Evolutionary conservation across 1,140 invertebrate species (phyloP), one percentile per base, ranked within the genome.

Genomic region (Plectrocnemia conspersa): DNA sequence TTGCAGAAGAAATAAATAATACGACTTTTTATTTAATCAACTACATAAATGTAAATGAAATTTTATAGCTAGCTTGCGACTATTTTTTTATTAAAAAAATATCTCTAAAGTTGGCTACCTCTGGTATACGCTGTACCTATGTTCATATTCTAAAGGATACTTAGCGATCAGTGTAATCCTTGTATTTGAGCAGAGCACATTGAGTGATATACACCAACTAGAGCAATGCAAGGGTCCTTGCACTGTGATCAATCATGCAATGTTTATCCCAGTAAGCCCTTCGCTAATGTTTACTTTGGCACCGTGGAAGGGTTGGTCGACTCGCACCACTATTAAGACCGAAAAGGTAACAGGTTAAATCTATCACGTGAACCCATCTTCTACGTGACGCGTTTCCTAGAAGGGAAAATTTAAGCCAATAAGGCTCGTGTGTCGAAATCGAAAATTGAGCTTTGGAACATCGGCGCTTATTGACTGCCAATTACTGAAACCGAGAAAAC

Each of bases 331-430:
- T 15, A 47, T 27, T 27, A 25, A 15, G 13, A 11, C 13, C 35
- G 35, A 4, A 23, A 47, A 27, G 44, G 44, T 15, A 10, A 24
- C 15, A 27, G 32, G 42, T 16, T 54, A 48, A 56, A 56, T 56
- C 54, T 46, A 59, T 59, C 57, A 59, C 57, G 52, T 42, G 57
- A 55, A 59, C 52, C 52, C 52, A 59, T 59, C 54, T 59, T 59
- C 52, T 59, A 59, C 57, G 57, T 59, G 57, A 59, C 47, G 47
- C 21, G 57, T 59, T 41, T 59, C 40, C 52, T 25, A 9, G 29
- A 35, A 55, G 18, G 23, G 29, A 56, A 50, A 56, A 33, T 49
- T 50, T 23, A 42, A 41, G 23, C 44, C 50, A 53, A 58, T 42
- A 40, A 41, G 42, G 47, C n/a, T 47, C 5, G 11, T 27, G 45